Conservation (phyloP, 1,140 invertebrate species). For the Zaprionus taronus region DNA sequence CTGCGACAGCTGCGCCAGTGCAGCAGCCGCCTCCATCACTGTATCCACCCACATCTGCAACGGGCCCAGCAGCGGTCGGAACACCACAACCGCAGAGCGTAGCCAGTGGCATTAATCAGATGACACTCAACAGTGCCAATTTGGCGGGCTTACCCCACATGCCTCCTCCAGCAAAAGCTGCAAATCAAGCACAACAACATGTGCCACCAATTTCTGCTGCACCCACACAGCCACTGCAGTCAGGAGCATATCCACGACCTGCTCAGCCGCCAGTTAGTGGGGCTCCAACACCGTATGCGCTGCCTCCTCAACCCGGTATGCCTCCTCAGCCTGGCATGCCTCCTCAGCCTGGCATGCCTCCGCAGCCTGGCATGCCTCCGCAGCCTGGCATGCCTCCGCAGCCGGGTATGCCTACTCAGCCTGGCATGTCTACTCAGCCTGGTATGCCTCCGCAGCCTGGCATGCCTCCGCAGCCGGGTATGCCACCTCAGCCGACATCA, state of each 20-base stretch:
- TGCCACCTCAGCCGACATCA: slow-evolving; percentile 13
- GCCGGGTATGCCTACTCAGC: not conserved
- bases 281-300: slow-evolving; percentile 11
- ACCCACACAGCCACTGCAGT: not conserved
- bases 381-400: slow-evolving; percentile 31
- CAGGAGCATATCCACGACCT: slow-evolving; percentile 16
- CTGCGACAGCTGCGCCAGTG: slow-evolving; percentile 8
- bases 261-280: slow-evolving; percentile 31
- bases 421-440: slow-evolving; percentile 29
- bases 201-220: slow-evolving; percentile 27
- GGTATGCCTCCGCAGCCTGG: slow-evolving; percentile 13
- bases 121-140: slow-evolving; percentile 77
- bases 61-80: not conserved
- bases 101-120: slow-evolving; percentile 69
- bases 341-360: slow-evolving; percentile 16
- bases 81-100: slow-evolving; percentile 56
- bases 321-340: slow-evolving; percentile 17
- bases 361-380: slow-evolving; percentile 11
- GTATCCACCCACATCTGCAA: slow-evolving; percentile 46
- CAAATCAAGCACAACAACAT: slow-evolving; percentile 43
- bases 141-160: slow-evolving; percentile 75
- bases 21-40: slow-evolving; percentile 13
- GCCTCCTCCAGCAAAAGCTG: slow-evolving; percentile 70
- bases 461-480: slow-evolving; percentile 23
- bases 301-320: slow-evolving; percentile 18